Base-by-base conservation (phyloP, 2,888 invertebrate genomes). In the Rhagonycha lutea region DNA sequence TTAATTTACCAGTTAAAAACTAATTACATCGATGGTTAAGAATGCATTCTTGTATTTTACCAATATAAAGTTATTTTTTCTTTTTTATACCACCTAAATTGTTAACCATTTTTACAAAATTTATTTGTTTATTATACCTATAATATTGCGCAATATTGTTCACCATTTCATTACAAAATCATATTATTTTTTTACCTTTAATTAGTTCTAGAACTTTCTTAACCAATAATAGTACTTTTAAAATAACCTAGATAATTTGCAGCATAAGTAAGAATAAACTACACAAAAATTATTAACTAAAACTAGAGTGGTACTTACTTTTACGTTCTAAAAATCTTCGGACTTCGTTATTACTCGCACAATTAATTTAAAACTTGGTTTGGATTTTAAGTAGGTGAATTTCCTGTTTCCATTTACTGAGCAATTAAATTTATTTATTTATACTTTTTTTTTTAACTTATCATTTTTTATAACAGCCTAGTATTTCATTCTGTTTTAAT, bases 391-490 rank as follows among this genome's bases (percentile, higher is more conserved):
- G 63, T 65, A 65, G 23, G 26, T 26, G 26, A 65, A 65, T n/a
- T 65, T 65, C 63, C 63, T 65, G 63, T 65, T 65, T 65, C 26
- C 63, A 65, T 65, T 65, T 65, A 65, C 24, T 65, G 63, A 65
- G 63, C 63, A 65, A 65, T 65, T 65, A 65, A 65, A 24, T 65
- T 26, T 63, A 47, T n/a, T 2, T 47, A 4, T 7, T 0, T 26
- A n/a, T 68, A 23, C 11, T 23, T 14, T 28, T 63, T 61, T 68
- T 32, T 60, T 29, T n/a, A n/a, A 18, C 32, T 65, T 68, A 63
- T 73, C 61, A 67, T 23, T 12, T 69, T 68, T 24, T 29, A 72
- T 14, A 18, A 18, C 1, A 61, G 28, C 63, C 14, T 61, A 74
- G 63, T 63, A 62, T 68, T 47, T 2, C n/a, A 47, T 62, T 28